Conservation (phyloP, 2,113 vertebrate genomes). For the Anolis sagrei region DNA sequence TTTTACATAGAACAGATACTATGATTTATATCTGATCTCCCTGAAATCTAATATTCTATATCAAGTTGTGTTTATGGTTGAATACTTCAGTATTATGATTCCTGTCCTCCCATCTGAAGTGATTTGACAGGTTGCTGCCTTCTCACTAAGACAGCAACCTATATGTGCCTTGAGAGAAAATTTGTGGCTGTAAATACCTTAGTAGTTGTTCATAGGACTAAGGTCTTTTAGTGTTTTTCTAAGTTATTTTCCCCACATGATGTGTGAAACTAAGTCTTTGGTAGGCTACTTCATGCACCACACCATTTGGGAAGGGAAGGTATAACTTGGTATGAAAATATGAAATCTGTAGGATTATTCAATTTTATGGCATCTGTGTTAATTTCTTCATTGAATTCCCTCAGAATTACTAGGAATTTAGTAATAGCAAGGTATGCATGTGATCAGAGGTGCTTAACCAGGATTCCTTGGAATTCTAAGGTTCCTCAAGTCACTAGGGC, state of each 20-base stretch:
- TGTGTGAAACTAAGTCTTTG: background rate
- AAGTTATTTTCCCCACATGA: background rate
- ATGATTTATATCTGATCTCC: rapidly evolving
- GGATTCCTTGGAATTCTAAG: too few species aligned
- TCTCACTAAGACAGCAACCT: too few species aligned
- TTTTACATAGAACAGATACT: background rate
- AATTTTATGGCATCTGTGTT: background rate
- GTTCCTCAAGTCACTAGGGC: too few species aligned
- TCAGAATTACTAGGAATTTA: background rate
- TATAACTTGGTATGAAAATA: background rate
- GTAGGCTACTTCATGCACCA: background rate
- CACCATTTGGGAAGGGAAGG: background rate
- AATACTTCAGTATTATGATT: too few species aligned
- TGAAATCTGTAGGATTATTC: background rate
- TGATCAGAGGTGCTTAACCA: too few species aligned
- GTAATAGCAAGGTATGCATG: background rate
- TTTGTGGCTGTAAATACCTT: too few species aligned
- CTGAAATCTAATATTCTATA: too few species aligned
- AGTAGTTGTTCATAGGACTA: background rate
- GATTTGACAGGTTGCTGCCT: too few species aligned
- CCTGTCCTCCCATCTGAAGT: too few species aligned
- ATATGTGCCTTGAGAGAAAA: too few species aligned
- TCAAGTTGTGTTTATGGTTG: too few species aligned
- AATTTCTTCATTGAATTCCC: background rate
- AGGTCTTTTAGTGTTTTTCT: background rate